Evolutionary conservation across 2,797 vertebrate species (phyloP).

Genomic region (Lithobates sylvaticus): DNA sequence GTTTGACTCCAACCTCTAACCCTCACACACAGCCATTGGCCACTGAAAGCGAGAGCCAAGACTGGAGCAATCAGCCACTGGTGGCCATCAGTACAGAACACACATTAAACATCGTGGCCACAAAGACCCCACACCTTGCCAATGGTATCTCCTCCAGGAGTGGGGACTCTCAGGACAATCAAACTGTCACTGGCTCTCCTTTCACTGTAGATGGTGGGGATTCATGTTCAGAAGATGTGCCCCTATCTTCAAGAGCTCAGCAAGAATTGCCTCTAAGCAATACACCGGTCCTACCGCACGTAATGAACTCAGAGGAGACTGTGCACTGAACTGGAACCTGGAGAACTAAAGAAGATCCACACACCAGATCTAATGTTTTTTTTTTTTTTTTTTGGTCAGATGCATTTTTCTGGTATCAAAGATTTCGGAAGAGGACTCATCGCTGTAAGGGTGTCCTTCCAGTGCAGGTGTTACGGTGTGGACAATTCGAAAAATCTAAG

Average conservation of each 20-base stretch:
- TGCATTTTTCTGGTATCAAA: conserved; percentile 14
- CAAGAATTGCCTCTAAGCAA: conserved; percentile 76
- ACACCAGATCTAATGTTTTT: background rate
- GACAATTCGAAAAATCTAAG: background rate
- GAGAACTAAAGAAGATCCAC: background rate
- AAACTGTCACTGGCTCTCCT: conserved; percentile 73
- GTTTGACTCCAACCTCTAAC: conserved; percentile 47
- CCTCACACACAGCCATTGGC: background rate
- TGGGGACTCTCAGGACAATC: conserved; percentile 67
- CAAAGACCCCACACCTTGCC: conserved; percentile 72
- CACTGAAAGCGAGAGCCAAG: conserved; percentile 40
- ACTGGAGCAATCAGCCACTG: conserved; percentile 47
- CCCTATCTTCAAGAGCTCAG: conserved; percentile 61
- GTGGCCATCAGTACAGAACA: conserved; percentile 33
- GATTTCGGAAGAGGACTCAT: no score
- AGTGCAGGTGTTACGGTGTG: background rate
- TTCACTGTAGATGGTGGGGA: conserved; percentile 55
- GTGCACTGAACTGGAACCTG: conserved; percentile 26
- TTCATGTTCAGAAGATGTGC: conserved; percentile 69
- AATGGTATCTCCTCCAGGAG: conserved; percentile 86
- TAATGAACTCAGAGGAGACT: conserved; percentile 27
- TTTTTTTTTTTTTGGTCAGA: background rate
- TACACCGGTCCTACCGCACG: conserved; percentile 26
- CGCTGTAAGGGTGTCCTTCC: background rate
- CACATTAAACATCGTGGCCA: conserved; percentile 58